Evolutionary conservation across 1,140 invertebrate species (phyloP).

Genomic region (Drosophila murphyi): DNA sequence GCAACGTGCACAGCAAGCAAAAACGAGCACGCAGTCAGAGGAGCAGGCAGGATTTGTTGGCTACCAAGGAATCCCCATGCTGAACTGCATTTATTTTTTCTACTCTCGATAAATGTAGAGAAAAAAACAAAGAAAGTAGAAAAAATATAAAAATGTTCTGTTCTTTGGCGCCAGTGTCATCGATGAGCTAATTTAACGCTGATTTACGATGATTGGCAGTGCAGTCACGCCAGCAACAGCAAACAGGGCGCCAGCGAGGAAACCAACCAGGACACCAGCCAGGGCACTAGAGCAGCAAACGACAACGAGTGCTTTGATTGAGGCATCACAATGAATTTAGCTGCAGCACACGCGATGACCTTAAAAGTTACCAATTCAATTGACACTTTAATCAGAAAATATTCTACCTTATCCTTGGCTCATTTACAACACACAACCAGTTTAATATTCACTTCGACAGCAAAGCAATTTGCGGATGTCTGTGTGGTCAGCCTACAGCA

Average conservation of each 20-base stretch:
- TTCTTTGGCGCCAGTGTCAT: slow-evolving; percentile 31
- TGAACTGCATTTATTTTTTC: background rate
- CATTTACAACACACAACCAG: slow-evolving; percentile 23
- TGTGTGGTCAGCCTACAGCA: background rate
- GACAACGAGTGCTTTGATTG: slow-evolving; percentile 47
- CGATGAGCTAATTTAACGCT: slow-evolving; percentile 74
- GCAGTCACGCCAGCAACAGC: slow-evolving; percentile 55
- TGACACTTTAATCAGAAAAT: slow-evolving; percentile 46
- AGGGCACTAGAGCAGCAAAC: background rate
- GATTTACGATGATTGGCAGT: slow-evolving; percentile 72
- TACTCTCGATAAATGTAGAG: too few species aligned
- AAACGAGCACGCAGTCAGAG: slow-evolving; percentile 8
- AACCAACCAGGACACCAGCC: background rate
- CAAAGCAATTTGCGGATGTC: background rate
- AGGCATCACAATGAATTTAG: slow-evolving; percentile 63
- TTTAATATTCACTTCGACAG: slow-evolving; percentile 7
- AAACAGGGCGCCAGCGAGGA: background rate
- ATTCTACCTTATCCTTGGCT: slow-evolving; percentile 2
- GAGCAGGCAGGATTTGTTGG: background rate
- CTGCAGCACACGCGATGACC: slow-evolving; percentile 36
- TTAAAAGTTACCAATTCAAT: slow-evolving; percentile 63
- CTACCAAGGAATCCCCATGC: background rate
- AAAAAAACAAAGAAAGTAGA: too few species aligned
- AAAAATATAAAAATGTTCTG: background rate
- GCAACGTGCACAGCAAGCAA: slow-evolving; percentile 69